phyloP scores from a whole-genome alignment of 2,113 vertebrate species.

The Addax nasomaculatus region DNA sequence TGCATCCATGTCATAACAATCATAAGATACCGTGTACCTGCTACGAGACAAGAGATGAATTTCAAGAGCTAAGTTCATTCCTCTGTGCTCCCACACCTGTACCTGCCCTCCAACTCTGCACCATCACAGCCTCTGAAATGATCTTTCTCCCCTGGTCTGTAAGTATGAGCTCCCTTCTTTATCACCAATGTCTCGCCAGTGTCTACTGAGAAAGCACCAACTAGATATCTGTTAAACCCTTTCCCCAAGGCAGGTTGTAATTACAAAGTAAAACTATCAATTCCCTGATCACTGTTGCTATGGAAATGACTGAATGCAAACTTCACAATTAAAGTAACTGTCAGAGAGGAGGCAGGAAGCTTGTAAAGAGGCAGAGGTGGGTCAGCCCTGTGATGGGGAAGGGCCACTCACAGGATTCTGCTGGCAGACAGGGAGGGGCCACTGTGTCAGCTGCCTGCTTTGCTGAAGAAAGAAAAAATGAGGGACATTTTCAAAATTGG shows the following conservation, averaged over 20 bases:
- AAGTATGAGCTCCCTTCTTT: background rate
- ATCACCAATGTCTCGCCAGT: background rate
- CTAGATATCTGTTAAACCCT: background rate
- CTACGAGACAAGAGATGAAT: background rate
- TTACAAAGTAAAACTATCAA: background rate
- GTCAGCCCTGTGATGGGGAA: background rate
- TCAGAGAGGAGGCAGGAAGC: background rate
- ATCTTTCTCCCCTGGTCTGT: background rate
- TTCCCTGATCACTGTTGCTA: background rate
- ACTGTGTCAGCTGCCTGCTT: background rate
- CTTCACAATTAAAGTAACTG: background rate
- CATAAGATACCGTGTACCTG: background rate
- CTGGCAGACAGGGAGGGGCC: background rate
- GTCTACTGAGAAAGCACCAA: background rate
- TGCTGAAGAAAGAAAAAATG: background rate
- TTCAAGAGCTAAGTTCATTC: background rate
- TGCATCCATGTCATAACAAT: background rate
- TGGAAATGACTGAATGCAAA: slow-evolving; percentile 13
- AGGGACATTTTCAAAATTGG: background rate
- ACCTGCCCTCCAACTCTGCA: background rate
- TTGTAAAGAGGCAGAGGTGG: background rate
- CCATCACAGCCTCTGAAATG: background rate
- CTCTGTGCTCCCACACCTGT: background rate
- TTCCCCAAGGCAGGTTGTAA: slow-evolving; percentile 11
- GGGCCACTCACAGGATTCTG: background rate